A percentile compares a stretch with the other conserved stretches of the same genome.
Conservation (phyloP, 2,113 vertebrate species). For the Piprites chloris region DNA sequence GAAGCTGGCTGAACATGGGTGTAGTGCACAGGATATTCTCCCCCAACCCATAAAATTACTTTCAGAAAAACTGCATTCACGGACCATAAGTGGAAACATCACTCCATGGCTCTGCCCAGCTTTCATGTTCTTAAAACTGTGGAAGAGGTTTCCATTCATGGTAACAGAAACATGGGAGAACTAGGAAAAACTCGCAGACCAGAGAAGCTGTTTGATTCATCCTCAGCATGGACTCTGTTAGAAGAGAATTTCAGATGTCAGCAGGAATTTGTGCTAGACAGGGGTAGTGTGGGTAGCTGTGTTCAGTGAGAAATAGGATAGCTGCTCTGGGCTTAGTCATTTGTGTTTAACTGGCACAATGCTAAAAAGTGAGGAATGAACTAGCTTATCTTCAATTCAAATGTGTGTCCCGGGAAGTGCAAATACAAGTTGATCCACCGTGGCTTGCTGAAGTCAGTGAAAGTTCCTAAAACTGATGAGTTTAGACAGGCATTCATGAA, state of each 20-base stretch:
- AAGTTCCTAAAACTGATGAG: neutral
- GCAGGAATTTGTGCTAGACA: constrained; percentile 23
- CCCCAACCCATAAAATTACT: neutral
- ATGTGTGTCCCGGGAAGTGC: neutral
- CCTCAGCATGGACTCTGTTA: neutral
- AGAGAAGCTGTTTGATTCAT: neutral
- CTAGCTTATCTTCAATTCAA: neutral
- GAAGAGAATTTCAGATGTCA: constrained; percentile 22
- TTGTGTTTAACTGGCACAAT: constrained; percentile 7
- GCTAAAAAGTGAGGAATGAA: constrained; percentile 4
- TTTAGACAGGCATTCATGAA: neutral
- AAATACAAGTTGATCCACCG: neutral
- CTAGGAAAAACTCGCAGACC: neutral
- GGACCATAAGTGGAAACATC: neutral
- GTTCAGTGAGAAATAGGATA: constrained; percentile 7
- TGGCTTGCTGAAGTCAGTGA: neutral
- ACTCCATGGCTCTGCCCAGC: neutral
- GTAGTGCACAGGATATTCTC: neutral
- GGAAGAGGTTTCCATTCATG: neutral
- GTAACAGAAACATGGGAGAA: neutral
- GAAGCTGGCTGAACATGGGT: neutral
- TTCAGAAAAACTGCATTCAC: neutral
- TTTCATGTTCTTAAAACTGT: neutral
- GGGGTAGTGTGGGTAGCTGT: neutral
- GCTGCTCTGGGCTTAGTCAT: neutral